Evolutionary conservation across 2,797 vertebrate genomes (phyloP).

Genomic region (Melopsittacus undulatus): DNA sequence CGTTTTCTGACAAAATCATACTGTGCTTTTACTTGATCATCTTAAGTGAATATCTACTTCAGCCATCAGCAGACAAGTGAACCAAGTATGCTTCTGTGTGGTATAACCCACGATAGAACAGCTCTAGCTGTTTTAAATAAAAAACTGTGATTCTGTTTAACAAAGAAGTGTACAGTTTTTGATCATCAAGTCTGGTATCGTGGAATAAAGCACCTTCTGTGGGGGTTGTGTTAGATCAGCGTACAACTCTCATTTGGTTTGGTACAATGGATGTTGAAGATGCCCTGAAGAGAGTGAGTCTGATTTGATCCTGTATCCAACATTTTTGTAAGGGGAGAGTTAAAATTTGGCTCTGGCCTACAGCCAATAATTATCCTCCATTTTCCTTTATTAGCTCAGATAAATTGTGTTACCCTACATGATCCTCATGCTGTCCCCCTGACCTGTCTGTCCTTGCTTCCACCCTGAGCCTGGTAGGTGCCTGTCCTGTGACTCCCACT

Average conservation of each 20-base stretch:
- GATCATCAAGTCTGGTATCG: neutral
- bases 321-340: neutral
- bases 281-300: neutral
- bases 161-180: neutral
- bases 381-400: neutral
- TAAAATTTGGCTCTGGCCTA: neutral
- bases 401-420: neutral
- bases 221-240: neutral
- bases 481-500: neutral
- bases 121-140: neutral
- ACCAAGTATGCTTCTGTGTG: fast-evolving
- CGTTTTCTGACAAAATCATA: neutral
- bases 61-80: neutral
- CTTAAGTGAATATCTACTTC: fast-evolving
- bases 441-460: neutral
- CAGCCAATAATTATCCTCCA: fast-evolving
- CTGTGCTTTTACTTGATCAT: neutral
- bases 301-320: neutral
- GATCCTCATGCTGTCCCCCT: neutral
- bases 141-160: neutral
- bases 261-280: neutral
- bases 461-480: neutral
- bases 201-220: neutral
- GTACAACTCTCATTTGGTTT: neutral
- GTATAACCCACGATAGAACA: neutral